Evolutionary conservation across 2,113 vertebrate genomes (phyloP).

Genomic region (Manacus vitellinus): DNA sequence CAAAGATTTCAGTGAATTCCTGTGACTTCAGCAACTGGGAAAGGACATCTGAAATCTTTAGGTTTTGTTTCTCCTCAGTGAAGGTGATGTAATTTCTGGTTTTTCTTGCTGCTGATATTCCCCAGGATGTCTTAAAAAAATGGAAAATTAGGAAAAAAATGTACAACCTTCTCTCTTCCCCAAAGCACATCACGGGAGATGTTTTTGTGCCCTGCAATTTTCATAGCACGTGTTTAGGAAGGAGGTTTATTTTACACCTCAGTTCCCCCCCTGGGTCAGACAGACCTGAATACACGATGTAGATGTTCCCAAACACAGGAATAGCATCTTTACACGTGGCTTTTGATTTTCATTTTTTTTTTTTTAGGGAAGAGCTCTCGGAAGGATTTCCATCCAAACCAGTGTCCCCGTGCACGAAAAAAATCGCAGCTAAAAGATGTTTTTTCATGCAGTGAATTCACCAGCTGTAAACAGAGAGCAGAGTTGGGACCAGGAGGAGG

Average conservation of each 20-base stretch:
- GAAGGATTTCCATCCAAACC: neutral
- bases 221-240: neutral
- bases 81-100: neutral
- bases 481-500: neutral
- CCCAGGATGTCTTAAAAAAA: neutral
- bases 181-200: neutral
- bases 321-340: rapidly evolving
- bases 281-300: neutral
- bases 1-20: neutral
- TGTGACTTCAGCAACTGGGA: neutral
- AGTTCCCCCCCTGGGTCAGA: neutral
- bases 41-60: neutral
- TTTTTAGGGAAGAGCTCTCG: neutral
- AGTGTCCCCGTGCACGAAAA: neutral
- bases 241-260: neutral
- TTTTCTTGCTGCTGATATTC: neutral
- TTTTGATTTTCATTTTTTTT: neutral
- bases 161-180: neutral
- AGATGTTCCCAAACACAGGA: neutral
- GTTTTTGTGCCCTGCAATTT: neutral
- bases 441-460: neutral
- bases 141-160: rapidly evolving
- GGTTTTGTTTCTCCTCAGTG: neutral
- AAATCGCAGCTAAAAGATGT: neutral
- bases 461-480: neutral